Evolutionary conservation across 37 sponge, comb jelly and placozoan genomes (phyloP).

Genomic region (Axinella damicornis): DNA sequence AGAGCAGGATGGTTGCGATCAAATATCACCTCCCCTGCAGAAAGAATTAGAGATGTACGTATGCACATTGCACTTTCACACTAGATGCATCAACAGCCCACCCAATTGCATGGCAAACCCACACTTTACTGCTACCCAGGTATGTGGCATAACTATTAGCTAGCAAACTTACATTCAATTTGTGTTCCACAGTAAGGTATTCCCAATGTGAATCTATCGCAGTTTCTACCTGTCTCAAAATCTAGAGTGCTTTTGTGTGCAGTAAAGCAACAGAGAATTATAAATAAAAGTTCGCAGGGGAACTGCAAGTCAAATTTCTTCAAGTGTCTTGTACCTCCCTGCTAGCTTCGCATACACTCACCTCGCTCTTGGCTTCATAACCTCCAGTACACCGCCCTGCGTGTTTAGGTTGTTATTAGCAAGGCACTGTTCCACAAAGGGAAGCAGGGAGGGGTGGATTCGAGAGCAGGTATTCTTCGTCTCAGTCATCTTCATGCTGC

Average conservation of each 20-base stretch:
- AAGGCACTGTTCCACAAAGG: constrained; percentile 60
- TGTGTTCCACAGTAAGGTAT: constrained; percentile 84
- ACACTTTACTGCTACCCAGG: too few relatives aligned
- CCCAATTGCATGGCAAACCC: too few relatives aligned
- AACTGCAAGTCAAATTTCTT: too few relatives aligned
- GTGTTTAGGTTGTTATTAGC: constrained; percentile 42
- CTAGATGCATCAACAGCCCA: too few relatives aligned
- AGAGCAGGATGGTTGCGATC: constrained; percentile 52
- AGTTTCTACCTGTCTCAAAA: constrained; percentile 18
- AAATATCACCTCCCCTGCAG: constrained; percentile 87
- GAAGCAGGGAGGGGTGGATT: constrained; percentile 46
- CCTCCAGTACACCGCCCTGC: constrained; percentile 54
- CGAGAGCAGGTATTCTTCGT: constrained; percentile 14
- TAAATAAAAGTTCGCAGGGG: too few relatives aligned
- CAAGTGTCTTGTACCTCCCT: too few relatives aligned
- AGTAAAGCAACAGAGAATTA: too few relatives aligned
- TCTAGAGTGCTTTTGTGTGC: constrained; percentile 30
- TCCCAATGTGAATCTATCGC: constrained; percentile 80
- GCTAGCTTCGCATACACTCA: too few relatives aligned
- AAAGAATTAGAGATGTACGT: background rate
- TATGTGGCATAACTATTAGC: too few relatives aligned
- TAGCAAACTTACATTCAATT: constrained; percentile 81
- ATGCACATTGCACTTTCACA: too few relatives aligned
- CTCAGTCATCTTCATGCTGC: background rate
- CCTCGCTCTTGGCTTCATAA: constrained; percentile 60